Evolutionary conservation across 2,888 invertebrate genomes (phyloP), one percentile per base, ranked within the genome.

Genomic region (Luperina nickerlii): DNA sequence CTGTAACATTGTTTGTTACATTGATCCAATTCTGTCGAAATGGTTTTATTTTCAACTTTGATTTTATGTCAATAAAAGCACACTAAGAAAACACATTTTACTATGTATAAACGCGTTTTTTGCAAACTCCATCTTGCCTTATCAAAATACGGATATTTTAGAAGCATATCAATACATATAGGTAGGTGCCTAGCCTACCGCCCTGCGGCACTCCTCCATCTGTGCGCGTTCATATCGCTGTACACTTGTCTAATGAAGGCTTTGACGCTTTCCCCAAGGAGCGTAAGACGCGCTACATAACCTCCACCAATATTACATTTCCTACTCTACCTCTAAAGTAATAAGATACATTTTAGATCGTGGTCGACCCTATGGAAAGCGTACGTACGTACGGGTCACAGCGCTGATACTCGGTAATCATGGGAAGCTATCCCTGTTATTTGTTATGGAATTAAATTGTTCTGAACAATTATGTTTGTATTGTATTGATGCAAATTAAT

Each of bases 241-340:
- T 90, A 90, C 90, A 89, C 91, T 90, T 88, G 91, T 90, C 92
- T 93, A 92, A 93, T 92, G 93, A 93, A 93, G 91, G 91, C 92
- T 91, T 90, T 92, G 90, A 89, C 90, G 91, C 89, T 91, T 91
- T 89, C 90, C 89, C 90, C 71, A 88, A 90, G 89, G 88, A 90
- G 88, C 83, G 84, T 85, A 89, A 81, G 85, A 84, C 85, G 79
- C 66, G 79, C 76, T 84, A 86, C 78, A 80, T 72, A 81, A 82
- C 82, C 71, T 79, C 45, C n/a, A 81, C 32, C 27, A 54, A 78
- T 78, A 84, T 73, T 65, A 63, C 54, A 89, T 81, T 81, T 80
- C 77, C 67, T 68, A 85, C 85, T 85, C 76, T 89, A 87, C 11
- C 32, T 7, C 24, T 57, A 42, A 65, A 66, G 74, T 63, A 54